phyloP scores from a whole-genome alignment of 1,140 invertebrate species.

The Phenacoccus solenopsis region DNA sequence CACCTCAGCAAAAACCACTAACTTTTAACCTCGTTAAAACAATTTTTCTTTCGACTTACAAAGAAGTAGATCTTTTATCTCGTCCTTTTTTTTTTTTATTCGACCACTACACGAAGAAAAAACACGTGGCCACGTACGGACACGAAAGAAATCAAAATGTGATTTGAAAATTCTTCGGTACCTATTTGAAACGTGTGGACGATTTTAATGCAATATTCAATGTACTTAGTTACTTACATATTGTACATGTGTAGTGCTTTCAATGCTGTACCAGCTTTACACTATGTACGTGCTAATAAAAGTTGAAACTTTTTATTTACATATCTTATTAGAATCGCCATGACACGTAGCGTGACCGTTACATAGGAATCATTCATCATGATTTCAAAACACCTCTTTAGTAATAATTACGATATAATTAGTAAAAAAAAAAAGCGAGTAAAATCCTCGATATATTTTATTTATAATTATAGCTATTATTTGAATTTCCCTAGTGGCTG shows the following conservation, averaged over 20 bases:
- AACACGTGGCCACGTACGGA: not conserved
- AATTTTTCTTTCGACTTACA: slow-evolving; percentile 4
- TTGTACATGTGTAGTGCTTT: too few species aligned
- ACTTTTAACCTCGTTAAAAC: slow-evolving; percentile 14
- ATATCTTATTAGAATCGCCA: too few species aligned
- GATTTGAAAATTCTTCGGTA: not conserved
- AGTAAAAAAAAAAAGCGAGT: too few species aligned
- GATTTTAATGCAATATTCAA: not conserved
- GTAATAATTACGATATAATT: too few species aligned
- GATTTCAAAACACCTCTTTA: too few species aligned
- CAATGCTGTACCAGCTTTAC: too few species aligned
- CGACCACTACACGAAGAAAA: not conserved
- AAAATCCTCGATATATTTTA: too few species aligned
- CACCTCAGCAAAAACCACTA: slow-evolving; percentile 7
- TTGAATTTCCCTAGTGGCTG: not conserved
- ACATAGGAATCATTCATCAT: too few species aligned
- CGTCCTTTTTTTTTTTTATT: not conserved
- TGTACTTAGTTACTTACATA: too few species aligned
- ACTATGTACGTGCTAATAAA: too few species aligned
- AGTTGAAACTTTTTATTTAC: too few species aligned
- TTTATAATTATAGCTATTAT: not conserved
- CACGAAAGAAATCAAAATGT: not conserved
- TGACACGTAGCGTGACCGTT: too few species aligned
- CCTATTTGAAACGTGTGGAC: not conserved
- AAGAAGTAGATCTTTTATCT: slow-evolving; percentile 6